Evolutionary conservation across 2,113 vertebrate species (phyloP), one percentile per base, ranked within the genome.

Genomic region (Pterocles gutturalis): DNA sequence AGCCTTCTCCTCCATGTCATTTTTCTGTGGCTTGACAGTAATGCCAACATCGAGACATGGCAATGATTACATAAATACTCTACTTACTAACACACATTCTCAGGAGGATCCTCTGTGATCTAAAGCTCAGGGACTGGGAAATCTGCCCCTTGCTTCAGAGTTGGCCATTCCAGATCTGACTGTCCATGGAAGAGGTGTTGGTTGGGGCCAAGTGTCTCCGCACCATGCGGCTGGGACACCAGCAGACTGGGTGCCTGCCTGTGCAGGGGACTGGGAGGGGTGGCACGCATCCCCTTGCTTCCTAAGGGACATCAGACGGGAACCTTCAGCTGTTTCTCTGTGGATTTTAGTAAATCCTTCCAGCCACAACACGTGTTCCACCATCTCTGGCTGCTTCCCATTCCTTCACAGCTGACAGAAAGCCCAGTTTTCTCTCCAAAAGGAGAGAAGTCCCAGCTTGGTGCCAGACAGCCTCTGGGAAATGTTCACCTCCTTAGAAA

Each of bases 241-340:
- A 75, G 29, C 48, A 83, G 54, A 41, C 16, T n/a, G 36, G 20
- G 26, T 57, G 19, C 29, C 70, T 43, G 31, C 76, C 29, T 29
- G n/a, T 43, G n/a, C 43, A 38, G 2, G 0, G 1, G 33, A 20
- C 25, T 73, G 45, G 10, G 38, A 57, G 5, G 17, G n/a, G 10
- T 70, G 49, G 11, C 38, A 61, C 0, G 0, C 0, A 0, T 36
- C 46, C 55, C 9, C 41, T 76, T 19, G 22, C 46, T 87, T 81
- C 41, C 31, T 0, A 5, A 57, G 24, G 41, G n/a, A 49, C n/a
- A 45, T 7, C 16, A 57, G 15, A 13, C 10, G 2, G 49, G 22
- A 86, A 65, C 24, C 36, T 83, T 82, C 36, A 75, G 7, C 18
- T 79, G 2, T 48, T 91, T 89, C 48, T 10, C 11, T 38, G 48